Base-by-base conservation (phyloP, 1,140 invertebrate genomes). In the Palaemon carinicauda region DNA sequence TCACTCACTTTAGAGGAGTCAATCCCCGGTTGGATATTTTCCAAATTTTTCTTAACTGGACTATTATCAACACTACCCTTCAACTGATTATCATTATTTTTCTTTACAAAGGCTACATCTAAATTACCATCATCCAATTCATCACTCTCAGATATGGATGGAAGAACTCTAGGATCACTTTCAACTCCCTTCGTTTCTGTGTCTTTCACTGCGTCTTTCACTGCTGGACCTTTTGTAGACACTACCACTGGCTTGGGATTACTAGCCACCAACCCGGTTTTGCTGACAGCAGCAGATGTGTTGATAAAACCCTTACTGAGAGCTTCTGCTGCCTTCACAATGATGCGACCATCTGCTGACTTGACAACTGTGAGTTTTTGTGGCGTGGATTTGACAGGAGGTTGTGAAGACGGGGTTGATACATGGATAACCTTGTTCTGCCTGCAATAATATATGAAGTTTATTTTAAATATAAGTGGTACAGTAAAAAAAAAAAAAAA, bases 291-390 rank as follows among this genome's bases (percentile, higher is more conserved):
- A 24, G 80, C 29, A 21, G 69, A 17, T 24, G 80, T 86, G 77
- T 21, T 86, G 15, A 24, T 7, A 5, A 69, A 24, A 10, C 31
- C 56, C 29, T 74, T 71, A n/a, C 71, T 29, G 10, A 79, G 10
- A 10, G 65, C 41, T 27, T 86, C 84, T 3, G 84, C 19, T 3
- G 84, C n/a, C 29, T 86, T 86, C 1, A 86, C 84, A 9, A 86
- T 80, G 10, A 86, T 80, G 41, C 84, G 54, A 17, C 77, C 84
- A 74, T 86, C 84, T 7, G 84, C 77, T 29, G 84, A 73, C 56
- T 86, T 86, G 21, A 86, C 84, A 21, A 86, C 84, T n/a, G 84
- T 80, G 17, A 86, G 77, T 53, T 86, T 86, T 12, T 80, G 84
- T 10, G 54, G 24, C 3, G 27, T 19, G 0, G 75, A 15, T 14